Base-by-base conservation (phyloP, 2,113 vertebrate species). In the Paracanthobrama guichenoti region DNA sequence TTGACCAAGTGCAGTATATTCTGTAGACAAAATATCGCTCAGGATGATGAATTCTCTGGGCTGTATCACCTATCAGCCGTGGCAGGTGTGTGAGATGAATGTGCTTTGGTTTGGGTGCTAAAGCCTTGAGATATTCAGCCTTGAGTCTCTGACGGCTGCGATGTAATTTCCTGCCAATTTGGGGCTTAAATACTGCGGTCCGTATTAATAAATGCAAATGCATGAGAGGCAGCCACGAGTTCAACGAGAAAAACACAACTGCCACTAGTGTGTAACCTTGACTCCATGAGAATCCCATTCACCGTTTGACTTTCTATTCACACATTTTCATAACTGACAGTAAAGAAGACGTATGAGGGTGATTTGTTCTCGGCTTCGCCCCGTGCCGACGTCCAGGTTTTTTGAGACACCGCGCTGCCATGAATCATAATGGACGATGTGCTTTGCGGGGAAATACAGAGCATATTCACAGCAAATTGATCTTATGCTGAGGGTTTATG, bases 271-370 rank as follows among this genome's bases (percentile, higher is more conserved):
- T 81, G 80, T 87, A 93, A 93, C 93, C 93, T 94, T 94, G 92
- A 93, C 91, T 92, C 90, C 87, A 91, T 92, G 87, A 92, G 78
- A 90, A 75, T 91, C 86, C 87, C 88, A 88, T 88, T 92, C 88
- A 88, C 73, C 81, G 87, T 82, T 90, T 79, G 86, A 84, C 90
- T 89, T 90, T 85, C 66, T 84, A 88, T 86, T 87, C 90, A 90
- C 88, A 91, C 88, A 90, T 93, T 93, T 92, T 90, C 88, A 87
- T 93, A 93, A 93, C 90, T 90, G 91, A 91, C 88, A 88, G 86
- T 90, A 89, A 92, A 90, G 89, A 90, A 92, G 93, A 94, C 90
- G 89, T 86, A 93, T 84, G 80, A 91, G 53, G 81, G 82, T 26
- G 53, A 93, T 93, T 92, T 92, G 91, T 91, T 86, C 83, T 85